These are phyloP conservation scores for Acinonyx jubatus DNA, from an alignment of 2,113 vertebrate species.

Conservation along the genomic window DNA sequence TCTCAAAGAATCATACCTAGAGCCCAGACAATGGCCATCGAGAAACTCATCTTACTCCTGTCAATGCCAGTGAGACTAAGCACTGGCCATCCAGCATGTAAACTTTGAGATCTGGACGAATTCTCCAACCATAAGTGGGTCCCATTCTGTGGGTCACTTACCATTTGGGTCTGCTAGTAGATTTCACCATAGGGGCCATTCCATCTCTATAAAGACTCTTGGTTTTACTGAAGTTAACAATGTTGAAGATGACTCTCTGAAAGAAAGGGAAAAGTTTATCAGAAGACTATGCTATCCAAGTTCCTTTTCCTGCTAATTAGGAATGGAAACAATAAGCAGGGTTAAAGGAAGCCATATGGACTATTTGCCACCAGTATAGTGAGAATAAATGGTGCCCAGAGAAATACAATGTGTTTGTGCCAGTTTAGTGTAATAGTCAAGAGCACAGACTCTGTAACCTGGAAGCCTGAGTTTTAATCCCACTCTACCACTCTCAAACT, in stretches of 20 bases:
- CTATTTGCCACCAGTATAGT: neutral
- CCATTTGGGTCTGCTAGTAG: constrained; percentile 97
- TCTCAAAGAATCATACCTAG: neutral
- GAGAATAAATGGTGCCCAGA: neutral
- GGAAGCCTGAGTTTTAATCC: constrained; percentile 3
- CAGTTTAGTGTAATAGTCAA: neutral
- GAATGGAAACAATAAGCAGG: constrained; percentile 31
- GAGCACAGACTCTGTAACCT: neutral
- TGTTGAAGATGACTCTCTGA: constrained; percentile 98
- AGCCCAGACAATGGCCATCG: neutral
- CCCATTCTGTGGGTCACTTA: constrained; percentile 77
- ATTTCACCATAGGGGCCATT: constrained; percentile 98
- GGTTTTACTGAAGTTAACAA: constrained; percentile 99
- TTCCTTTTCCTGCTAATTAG: neutral
- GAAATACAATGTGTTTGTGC: neutral
- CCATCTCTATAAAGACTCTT: constrained; percentile 99
- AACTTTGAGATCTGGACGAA: neutral
- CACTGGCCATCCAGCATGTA: neutral
- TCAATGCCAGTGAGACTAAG: neutral
- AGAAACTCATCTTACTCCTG: neutral
- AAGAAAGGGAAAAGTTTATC: constrained; percentile 67
- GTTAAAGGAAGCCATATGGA: neutral
- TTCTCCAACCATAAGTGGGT: neutral
- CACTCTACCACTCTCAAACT: neutral
- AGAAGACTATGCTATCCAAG: neutral